Evolutionary conservation across 92 coral and sea anemone genomes (phyloP).

Genomic region (Phenganax marumi): DNA sequence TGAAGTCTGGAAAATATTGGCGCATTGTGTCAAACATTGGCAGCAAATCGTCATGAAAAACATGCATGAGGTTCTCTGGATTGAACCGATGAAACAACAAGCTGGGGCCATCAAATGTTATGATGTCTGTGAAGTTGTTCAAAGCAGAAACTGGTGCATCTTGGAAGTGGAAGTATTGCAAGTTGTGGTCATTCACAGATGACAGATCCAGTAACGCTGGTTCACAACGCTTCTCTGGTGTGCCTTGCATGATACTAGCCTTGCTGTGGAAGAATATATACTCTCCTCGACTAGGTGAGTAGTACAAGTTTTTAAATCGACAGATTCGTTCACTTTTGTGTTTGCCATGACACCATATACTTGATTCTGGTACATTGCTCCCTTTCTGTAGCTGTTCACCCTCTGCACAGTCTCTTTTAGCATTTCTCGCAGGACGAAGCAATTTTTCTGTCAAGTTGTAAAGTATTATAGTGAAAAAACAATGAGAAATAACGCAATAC

Average conservation of each 20-base stretch:
- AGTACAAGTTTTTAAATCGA: slow-evolving; percentile 82
- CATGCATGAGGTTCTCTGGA: slow-evolving; percentile 93
- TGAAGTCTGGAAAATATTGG: slow-evolving; percentile 34
- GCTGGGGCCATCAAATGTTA: slow-evolving; percentile 66
- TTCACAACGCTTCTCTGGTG: slow-evolving; percentile 75
- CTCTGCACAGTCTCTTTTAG: background rate
- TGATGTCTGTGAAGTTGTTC: slow-evolving; percentile 59
- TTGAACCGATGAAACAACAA: slow-evolving; percentile 81
- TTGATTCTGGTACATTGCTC: slow-evolving; percentile 59
- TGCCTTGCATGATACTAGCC: slow-evolving; percentile 67
- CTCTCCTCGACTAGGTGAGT: slow-evolving; percentile 65
- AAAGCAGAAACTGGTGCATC: slow-evolving; percentile 71
- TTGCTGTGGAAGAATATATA: slow-evolving; percentile 85
- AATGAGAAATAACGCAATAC: slow-evolving; percentile 41
- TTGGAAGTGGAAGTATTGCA: slow-evolving; percentile 81
- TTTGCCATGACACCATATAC: slow-evolving; percentile 80
- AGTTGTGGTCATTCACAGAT: slow-evolving; percentile 81
- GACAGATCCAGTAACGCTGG: slow-evolving; percentile 89
- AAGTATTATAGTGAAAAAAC: slow-evolving; percentile 33
- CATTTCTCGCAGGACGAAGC: background rate
- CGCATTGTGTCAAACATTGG: slow-evolving; percentile 74
- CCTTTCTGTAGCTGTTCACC: background rate
- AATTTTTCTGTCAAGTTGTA: slow-evolving; percentile 32
- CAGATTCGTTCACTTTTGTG: slow-evolving; percentile 76
- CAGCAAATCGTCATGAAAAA: slow-evolving; percentile 84